A percentile compares a stretch with the other conserved stretches of the same genome.
Conservation (phyloP, 2,113 vertebrate genomes). For the Rissa tridactyla region DNA sequence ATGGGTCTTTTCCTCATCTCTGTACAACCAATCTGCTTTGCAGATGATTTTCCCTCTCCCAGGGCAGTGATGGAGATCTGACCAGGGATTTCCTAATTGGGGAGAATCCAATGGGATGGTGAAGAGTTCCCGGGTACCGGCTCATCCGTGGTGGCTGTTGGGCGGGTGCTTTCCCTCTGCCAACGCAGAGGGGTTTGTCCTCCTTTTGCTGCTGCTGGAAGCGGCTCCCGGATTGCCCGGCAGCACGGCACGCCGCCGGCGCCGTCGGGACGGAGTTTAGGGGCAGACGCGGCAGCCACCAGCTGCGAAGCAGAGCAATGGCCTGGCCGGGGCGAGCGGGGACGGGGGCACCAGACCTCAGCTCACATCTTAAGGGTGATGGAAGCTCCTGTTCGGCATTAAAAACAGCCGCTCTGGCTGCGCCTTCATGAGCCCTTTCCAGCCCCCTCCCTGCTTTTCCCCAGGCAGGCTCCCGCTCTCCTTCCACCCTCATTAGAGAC, state of each 20-base stretch:
- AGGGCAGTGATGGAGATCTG: background rate
- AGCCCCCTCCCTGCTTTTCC: background rate
- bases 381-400: background rate
- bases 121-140: fast-evolving
- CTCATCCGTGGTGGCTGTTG: fast-evolving
- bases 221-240: fast-evolving
- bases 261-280: fast-evolving
- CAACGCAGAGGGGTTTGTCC: fast-evolving
- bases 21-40: background rate
- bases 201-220: background rate
- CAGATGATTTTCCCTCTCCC: background rate
- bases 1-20: background rate
- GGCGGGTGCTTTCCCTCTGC: background rate
- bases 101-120: fast-evolving
- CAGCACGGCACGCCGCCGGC: fast-evolving
- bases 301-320: background rate
- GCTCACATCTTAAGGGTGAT: background rate
- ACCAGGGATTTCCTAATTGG: background rate
- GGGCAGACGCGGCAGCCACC: fast-evolving
- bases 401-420: background rate
- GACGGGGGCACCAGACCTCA: background rate
- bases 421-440: background rate
- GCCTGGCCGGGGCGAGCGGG: background rate
- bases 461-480: background rate
- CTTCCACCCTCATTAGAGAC: background rate